Percentiles rank a stretch among this genome's conserved stretches.
phyloP scores from a whole-genome alignment of 2,797 vertebrate genomes.

The Muscicapa comitata region DNA sequence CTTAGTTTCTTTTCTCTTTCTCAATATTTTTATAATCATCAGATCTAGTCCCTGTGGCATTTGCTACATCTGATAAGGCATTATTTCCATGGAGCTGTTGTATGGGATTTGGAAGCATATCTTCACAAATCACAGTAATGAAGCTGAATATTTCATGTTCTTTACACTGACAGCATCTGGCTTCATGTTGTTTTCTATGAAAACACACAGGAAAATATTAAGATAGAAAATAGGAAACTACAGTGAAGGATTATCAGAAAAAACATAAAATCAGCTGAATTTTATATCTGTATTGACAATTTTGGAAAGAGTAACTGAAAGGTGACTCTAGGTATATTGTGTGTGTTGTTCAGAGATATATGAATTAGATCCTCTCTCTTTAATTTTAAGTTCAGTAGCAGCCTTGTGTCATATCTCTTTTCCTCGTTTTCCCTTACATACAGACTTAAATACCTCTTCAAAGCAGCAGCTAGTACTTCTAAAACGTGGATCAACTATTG shows the following conservation, averaged over 20 bases:
- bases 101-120: not conserved
- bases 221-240: not conserved
- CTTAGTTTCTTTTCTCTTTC: not conserved
- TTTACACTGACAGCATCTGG: not conserved
- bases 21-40: not conserved
- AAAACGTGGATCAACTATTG: rapidly evolving
- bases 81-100: not conserved
- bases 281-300: not conserved
- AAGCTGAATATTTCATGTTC: not conserved
- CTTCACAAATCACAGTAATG: not conserved
- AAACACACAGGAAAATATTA: not conserved
- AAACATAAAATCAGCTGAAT: not conserved
- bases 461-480: not conserved
- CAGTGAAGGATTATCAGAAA: not conserved
- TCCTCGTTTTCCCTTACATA: not conserved
- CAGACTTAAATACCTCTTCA: not conserved
- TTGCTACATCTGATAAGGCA: not conserved
- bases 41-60: not conserved
- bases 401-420: not conserved
- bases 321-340: not conserved
- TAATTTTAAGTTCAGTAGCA: not conserved
- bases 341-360: not conserved
- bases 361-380: not conserved
- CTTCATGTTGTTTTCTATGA: not conserved
- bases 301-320: not conserved